These are phyloP conservation scores for Ageneiosus marmoratus DNA, from an alignment of 2,113 vertebrate species.

Conservation along the genomic window DNA sequence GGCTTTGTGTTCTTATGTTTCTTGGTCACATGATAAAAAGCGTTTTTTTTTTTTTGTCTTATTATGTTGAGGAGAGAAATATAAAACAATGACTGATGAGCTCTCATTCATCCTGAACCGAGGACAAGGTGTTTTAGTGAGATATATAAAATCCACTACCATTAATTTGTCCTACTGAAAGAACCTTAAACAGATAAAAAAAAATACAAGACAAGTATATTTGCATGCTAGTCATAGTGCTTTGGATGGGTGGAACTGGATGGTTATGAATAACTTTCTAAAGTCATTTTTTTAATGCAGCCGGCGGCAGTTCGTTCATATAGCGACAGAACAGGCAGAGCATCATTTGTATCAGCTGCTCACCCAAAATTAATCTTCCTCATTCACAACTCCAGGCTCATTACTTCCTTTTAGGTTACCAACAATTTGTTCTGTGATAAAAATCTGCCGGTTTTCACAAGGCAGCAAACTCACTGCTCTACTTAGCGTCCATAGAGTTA, in stretches of 20 bases:
- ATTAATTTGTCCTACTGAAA: too few species aligned
- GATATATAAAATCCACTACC: too few species aligned
- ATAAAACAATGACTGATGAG: too few species aligned
- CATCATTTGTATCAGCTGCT: not conserved
- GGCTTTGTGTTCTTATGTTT: not conserved
- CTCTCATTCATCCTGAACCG: not conserved
- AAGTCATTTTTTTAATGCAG: too few species aligned
- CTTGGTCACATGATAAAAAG: not conserved
- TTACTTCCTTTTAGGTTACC: not conserved
- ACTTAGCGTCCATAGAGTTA: not conserved
- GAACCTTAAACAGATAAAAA: too few species aligned
- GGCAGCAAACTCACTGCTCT: too few species aligned
- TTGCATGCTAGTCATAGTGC: not conserved
- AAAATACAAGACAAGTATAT: not conserved
- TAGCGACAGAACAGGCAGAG: too few species aligned
- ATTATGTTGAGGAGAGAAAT: not conserved
- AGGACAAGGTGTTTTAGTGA: not conserved
- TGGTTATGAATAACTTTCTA: too few species aligned
- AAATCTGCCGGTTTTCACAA: not conserved
- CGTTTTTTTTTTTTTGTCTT: not conserved
- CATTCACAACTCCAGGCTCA: not conserved
- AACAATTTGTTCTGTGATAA: not conserved
- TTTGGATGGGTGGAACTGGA: not conserved
- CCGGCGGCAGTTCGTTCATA: too few species aligned
- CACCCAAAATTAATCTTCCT: not conserved